Evolutionary conservation across 2,888 invertebrate species (phyloP), one percentile per base, ranked within the genome.

Genomic region (Baccha elongata): DNA sequence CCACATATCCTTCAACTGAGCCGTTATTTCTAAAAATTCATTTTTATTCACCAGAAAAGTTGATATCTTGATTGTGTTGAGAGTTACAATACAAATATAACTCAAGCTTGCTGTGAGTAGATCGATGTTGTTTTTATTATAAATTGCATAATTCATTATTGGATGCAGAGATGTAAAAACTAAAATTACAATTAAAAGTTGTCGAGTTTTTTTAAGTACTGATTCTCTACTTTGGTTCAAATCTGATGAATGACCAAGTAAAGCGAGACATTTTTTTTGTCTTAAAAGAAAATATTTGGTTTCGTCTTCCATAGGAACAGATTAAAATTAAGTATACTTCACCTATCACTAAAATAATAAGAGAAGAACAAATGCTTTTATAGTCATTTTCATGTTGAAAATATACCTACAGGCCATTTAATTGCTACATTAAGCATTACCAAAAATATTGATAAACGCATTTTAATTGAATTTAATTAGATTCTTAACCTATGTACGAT

Each of bases 41-140:
- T 71, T 79, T 68, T 87, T 89, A 80, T 87, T 86, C 19, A 69
- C 35, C 23, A 89, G 76, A 74, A 89, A 89, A 7, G 89, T 89
- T 48, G 85, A 74, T n/a, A 88, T 60, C 44, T 60, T 60, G 8
- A 1, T 5, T 13, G 13, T 17, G 11, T 60, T 60, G 7, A 60
- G 60, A 19, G 19, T 3, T n/a, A 19, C 44, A 44, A 60, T 60
- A 1, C 29, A 19, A n/a, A 60, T n/a, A 1, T 29, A 17, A n/a
- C 60, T 17, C 17, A 60, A 29, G 11, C 17, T 2, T 6, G 60
- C 60, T 11, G 60, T 60, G 4, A 60, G 11, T 17, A 21, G 15
- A 1, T 60, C 29, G 3, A 60, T 60, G 5, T 60, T 44, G 2
- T 32, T 26, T 26, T 6, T 8, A 29, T 60, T 29, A 6, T 29